A percentile compares a stretch with the other conserved stretches of the same genome.
Evolutionary conservation across 2,113 vertebrate genomes (phyloP).

Genomic region (Dinomys branickii): DNA sequence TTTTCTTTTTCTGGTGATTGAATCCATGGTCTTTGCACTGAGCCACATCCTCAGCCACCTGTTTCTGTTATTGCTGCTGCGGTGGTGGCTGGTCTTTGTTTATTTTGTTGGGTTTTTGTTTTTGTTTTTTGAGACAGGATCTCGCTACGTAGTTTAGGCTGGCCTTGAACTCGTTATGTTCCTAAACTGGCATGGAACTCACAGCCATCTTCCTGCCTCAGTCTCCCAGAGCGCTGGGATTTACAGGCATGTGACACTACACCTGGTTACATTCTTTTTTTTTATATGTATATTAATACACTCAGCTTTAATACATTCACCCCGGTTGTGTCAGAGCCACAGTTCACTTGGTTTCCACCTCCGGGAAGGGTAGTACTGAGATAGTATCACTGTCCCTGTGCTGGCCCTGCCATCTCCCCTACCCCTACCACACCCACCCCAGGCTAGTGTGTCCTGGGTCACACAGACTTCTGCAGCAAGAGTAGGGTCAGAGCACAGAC

Average conservation of each 20-base stretch:
- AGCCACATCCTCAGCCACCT: not conserved
- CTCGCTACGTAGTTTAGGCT: not conserved
- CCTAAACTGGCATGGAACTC: not conserved
- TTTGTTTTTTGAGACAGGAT: not conserved
- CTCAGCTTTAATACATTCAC: not conserved
- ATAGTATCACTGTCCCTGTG: not conserved
- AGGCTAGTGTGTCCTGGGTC: not conserved
- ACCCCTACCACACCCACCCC: not conserved
- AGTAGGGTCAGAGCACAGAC: not conserved
- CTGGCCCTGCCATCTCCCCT: not conserved
- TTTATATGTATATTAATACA: constrained; percentile 41
- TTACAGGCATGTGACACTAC: not conserved
- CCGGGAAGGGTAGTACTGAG: not conserved
- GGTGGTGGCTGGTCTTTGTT: not conserved
- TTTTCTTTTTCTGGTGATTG: not conserved
- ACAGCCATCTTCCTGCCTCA: not conserved
- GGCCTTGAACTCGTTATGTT: not conserved
- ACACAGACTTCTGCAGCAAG: not conserved
- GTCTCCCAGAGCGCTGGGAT: not conserved
- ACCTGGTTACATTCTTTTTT: not conserved
- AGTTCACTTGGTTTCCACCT: not conserved
- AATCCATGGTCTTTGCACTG: not conserved
- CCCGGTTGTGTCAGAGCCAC: not conserved
- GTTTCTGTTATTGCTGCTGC: not conserved
- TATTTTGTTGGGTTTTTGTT: not conserved